Evolutionary conservation across 1,140 invertebrate genomes (phyloP), one percentile per base, ranked within the genome.

Genomic region (Ostrea denselamellosa): DNA sequence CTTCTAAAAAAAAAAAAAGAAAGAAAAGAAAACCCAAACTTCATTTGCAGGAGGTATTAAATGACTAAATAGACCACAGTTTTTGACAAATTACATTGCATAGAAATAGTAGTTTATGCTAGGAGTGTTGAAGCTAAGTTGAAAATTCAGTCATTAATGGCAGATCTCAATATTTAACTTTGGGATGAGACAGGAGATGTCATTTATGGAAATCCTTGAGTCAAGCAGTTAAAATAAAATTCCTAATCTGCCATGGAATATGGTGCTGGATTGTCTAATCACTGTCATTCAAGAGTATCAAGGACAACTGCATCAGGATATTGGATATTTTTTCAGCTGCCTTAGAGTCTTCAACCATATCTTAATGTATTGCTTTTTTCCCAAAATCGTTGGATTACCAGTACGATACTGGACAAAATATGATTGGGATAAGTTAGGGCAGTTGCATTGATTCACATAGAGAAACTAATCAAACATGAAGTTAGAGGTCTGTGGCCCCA

Each of bases 401-500:
- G 68, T 34, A 34, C 9, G 68, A 77, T 8, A 14, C 8, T 28
- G 68, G 22, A 77, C 28, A 14, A 34, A 77, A 77, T 77, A 77
- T 77, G 68, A 77, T 77, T 77, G 68, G 25, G 14, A 77, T 28
- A 77, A 77, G 68, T 77, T 22, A 34, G 34, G 9, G 68, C 28
- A 44, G 28, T 77, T 77, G 22, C 68, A 77, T 77, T 77, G 68
- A 77, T 77, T 77, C 22, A 25, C 68, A 22, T 10, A 77, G 68
- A 77, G 25, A 34, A 77, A 28, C 68, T 77, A 77, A 77, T 77
- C 22, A 77, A 77, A 77, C 68, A 77, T 28, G 68, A 77, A 17
- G 68, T 28, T 34, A 77, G 68, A 28, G 68, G 68, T 22, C 25
- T 14, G 25, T 77, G 68, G 68, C 68, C 68, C 68, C 68, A 25